Evolutionary conservation across 2,797 vertebrate species (phyloP).

Genomic region (Bufotes viridis): DNA sequence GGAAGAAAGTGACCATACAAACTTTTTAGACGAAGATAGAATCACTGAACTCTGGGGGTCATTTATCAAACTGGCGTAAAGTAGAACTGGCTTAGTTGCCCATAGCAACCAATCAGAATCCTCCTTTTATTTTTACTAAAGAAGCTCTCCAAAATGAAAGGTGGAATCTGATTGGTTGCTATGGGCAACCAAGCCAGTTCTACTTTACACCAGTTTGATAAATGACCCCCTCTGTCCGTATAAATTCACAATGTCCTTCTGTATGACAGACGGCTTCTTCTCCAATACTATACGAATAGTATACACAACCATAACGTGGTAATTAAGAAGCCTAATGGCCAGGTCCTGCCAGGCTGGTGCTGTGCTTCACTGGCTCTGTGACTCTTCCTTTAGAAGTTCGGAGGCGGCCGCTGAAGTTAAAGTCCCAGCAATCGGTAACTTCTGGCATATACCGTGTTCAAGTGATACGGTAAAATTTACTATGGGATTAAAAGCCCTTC

Average conservation of each 20-base stretch:
- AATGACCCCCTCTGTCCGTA: neutral
- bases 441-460: neutral
- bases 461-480: neutral
- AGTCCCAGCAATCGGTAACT: neutral
- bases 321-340: neutral
- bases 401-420: neutral
- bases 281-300: neutral
- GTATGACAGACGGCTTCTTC: neutral
- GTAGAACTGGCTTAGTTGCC: no score
- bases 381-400: neutral
- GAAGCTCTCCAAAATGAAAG: no score
- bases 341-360: neutral
- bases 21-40: neutral
- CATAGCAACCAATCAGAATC: no score
- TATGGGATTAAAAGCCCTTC: neutral
- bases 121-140: no score
- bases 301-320: slow-evolving; percentile 38
- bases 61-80: no score
- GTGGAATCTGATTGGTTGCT: no score
- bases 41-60: neutral
- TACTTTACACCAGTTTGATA: no score
- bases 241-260: neutral
- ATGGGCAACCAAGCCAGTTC: no score
- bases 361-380: neutral
- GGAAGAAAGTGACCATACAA: neutral